Percentiles rank a stretch among this genome's conserved stretches.
phyloP scores from a whole-genome alignment of 2,113 vertebrate species.

The Gallinago undulata region DNA sequence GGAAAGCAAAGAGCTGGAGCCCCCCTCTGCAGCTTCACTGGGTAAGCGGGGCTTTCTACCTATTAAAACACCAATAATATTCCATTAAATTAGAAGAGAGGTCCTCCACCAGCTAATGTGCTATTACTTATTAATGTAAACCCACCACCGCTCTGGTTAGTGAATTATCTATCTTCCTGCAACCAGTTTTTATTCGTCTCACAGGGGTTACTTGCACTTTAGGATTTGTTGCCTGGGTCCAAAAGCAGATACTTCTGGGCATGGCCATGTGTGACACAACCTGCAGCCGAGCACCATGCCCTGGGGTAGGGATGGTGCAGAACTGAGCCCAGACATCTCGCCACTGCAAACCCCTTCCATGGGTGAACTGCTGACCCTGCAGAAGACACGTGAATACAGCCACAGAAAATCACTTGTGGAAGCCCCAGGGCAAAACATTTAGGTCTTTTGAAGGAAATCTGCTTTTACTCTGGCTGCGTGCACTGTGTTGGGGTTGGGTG shows the following conservation, averaged over 20 bases:
- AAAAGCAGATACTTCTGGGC: not conserved
- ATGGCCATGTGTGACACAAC: not conserved
- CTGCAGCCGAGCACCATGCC: rapidly evolving
- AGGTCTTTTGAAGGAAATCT: not conserved
- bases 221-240: not conserved
- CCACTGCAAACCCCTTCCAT: not conserved
- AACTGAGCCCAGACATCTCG: not conserved
- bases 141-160: not conserved
- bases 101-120: not conserved
- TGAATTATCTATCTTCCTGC: not conserved
- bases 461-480: not conserved
- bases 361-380: not conserved
- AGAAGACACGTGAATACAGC: not conserved
- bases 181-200: not conserved
- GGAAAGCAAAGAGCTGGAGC: not conserved
- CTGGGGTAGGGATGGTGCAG: not conserved
- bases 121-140: conserved; percentile 46
- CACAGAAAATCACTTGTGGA: not conserved
- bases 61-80: not conserved
- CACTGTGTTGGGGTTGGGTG: not conserved
- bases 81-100: not conserved
- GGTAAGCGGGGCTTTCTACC: not conserved
- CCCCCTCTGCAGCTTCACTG: not conserved
- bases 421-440: not conserved
- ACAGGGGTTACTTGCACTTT: not conserved